Conservation (phyloP, 2,888 invertebrate species). For the Dicranocentrus wangi region DNA sequence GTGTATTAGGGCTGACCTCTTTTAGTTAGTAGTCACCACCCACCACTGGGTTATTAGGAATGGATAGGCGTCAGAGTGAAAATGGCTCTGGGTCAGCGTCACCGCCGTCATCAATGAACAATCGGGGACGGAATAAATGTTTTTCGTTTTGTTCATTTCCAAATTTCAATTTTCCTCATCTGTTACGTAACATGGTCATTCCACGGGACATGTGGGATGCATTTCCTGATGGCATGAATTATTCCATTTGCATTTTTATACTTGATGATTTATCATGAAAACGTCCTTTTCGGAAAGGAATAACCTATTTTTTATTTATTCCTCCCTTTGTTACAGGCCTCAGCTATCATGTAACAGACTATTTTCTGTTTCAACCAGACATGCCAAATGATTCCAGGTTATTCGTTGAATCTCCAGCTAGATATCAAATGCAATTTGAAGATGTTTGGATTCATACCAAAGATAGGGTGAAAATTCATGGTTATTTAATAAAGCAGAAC, state of each 20-base stretch:
- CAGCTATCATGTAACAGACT: constrained; percentile 70
- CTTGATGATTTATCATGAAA: background rate
- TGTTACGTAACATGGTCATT: constrained; percentile 55
- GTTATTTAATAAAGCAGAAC: constrained; percentile 86
- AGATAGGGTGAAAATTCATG: constrained; percentile 86
- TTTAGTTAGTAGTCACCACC: too few species aligned
- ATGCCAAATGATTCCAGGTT: constrained; percentile 88
- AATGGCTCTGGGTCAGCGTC: too few species aligned
- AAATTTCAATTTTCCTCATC: constrained; percentile 12
- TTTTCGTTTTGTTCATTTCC: constrained; percentile 33
- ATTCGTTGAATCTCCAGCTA: constrained; percentile 90
- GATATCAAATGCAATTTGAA: constrained; percentile 90
- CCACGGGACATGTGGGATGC: constrained; percentile 54
- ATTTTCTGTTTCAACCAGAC: constrained; percentile 71
- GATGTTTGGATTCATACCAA: constrained; percentile 84
- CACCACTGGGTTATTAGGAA: too few species aligned
- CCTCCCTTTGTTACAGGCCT: constrained; percentile 60
- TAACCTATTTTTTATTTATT: constrained; percentile 2
- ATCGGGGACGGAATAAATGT: constrained; percentile 16
- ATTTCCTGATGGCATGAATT: constrained; percentile 62
- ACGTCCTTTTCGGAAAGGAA: too few species aligned
- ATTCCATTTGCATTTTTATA: background rate
- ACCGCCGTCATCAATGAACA: too few species aligned
- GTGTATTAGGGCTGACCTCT: too few species aligned
- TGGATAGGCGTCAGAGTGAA: too few species aligned